Conservation (phyloP, 2,113 vertebrate genomes). For the Larimichthys crocea region DNA sequence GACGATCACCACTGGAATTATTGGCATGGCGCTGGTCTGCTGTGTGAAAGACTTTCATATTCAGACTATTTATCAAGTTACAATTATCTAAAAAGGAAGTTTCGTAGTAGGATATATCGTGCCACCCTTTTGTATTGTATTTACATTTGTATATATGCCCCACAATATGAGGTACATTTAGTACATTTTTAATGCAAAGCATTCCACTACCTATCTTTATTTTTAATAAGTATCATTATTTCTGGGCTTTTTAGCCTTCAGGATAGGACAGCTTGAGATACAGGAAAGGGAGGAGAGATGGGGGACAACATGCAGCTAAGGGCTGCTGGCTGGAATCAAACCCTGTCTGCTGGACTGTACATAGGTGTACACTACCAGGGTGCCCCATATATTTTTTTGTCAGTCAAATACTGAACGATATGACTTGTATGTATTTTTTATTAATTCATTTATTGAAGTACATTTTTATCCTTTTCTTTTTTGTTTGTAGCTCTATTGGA, state of each 20-base stretch:
- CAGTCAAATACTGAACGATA: neutral
- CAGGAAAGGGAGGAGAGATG: no score
- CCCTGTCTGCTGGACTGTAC: no score
- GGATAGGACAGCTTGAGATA: no score
- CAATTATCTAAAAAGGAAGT: neutral
- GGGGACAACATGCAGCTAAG: no score
- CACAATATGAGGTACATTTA: neutral
- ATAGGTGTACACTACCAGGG: no score
- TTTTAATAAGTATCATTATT: no score
- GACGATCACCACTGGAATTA: slow-evolving; percentile 13
- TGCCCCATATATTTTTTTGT: neutral
- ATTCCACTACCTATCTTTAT: neutral
- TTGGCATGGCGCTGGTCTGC: neutral
- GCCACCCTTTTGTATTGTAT: neutral
- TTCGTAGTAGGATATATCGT: neutral
- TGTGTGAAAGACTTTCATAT: neutral
- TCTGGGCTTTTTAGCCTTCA: no score
- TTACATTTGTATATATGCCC: neutral
- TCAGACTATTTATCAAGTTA: neutral
- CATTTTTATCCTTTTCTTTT: neutral
- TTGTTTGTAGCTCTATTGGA: neutral
- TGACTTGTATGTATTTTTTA: neutral
- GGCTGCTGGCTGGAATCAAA: no score
- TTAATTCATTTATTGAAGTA: neutral
- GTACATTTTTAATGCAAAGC: neutral